A percentile compares a stretch with the other conserved stretches of the same genome.
Evolutionary conservation across 2,113 vertebrate genomes (phyloP).

Genomic region (Clupea harengus): DNA sequence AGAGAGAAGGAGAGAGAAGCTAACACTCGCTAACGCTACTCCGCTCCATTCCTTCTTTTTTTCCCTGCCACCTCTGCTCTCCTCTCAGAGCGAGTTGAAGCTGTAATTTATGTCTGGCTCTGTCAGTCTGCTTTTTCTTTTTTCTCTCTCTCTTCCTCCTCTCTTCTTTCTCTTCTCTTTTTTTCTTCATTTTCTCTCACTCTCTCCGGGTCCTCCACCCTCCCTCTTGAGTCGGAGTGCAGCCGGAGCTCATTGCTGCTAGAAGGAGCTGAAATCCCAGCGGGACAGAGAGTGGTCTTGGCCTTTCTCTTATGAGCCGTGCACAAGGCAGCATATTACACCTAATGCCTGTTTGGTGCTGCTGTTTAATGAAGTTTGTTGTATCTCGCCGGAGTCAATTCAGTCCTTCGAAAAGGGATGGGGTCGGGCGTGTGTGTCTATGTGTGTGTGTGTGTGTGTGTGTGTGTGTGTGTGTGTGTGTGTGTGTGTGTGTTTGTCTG

Average conservation of each 20-base stretch:
- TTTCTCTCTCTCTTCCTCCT: background rate
- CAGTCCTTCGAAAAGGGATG: constrained; percentile 44
- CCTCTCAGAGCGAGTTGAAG: background rate
- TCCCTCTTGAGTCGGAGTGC: background rate
- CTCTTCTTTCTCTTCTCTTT: background rate
- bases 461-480: background rate
- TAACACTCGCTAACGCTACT: background rate
- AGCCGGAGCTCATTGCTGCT: constrained; percentile 15
- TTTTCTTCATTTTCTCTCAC: background rate
- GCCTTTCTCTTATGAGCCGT: constrained; percentile 41
- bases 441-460: constrained; percentile 13
- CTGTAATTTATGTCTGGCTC: constrained; percentile 17
- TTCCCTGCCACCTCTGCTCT: background rate
- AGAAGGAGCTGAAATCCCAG: background rate
- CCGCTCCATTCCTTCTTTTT: background rate
- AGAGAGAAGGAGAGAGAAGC: background rate
- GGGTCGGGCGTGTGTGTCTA: background rate
- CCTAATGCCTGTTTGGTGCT: constrained; percentile 39
- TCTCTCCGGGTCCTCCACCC: background rate
- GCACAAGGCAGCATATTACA: constrained; percentile 15
- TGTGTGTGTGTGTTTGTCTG: background rate
- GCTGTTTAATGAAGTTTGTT: constrained; percentile 62
- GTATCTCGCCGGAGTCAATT: constrained; percentile 55
- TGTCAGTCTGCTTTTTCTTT: background rate
- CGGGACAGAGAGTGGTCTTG: constrained; percentile 18